Evolutionary conservation across 2,113 vertebrate genomes (phyloP), one percentile per base, ranked within the genome.

Genomic region (Ondatra zibethicus): DNA sequence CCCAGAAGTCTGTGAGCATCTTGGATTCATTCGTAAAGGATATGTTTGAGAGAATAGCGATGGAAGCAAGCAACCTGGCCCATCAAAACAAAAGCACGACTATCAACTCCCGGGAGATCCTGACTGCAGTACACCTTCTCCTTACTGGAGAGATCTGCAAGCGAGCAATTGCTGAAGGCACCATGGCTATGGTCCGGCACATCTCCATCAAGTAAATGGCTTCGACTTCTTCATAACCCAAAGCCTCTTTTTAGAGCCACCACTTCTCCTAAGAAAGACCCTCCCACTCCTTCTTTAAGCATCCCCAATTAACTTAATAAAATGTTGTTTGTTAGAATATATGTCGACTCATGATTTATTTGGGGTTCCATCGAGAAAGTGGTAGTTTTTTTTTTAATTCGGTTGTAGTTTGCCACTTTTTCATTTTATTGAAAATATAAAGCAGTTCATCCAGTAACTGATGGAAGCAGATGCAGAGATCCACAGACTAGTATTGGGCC

Each of bases 51-150:
- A 47, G 14, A 39, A 63, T 92, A 7, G 29, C 42, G 1, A 61
- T 10, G 0, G 42, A 95, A 55, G 89, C 94, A 36, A 6, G 39
- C 47, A 1, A 0, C 50, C 17, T 95, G 82, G 17, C 5, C 13
- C 6, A 1, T 11, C 39, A 73, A 25, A 73, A 4, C 33, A 23
- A 17, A 3, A 13, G 11, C 1, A 0, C 7, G 0, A 89, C 33
- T 7, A n/a, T 94, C 52, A 85, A 31, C 39, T 36, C 27, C 3
- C 47, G 19, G 27, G 80, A 84, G 2, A 61, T 94, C 65, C 76
- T 81, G 50, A 89, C 6, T 0, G 66, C 76, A 1, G 11, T 78
- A 2, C 14, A 7, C 23, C 88, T 89, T 19, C 17, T 89, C 9
- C 39, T 89, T 7, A 55, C 55, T 2, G 29, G 55, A 2, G 39